Conservation (phyloP, 2,888 invertebrate species). For the Bombylius discolor region DNA sequence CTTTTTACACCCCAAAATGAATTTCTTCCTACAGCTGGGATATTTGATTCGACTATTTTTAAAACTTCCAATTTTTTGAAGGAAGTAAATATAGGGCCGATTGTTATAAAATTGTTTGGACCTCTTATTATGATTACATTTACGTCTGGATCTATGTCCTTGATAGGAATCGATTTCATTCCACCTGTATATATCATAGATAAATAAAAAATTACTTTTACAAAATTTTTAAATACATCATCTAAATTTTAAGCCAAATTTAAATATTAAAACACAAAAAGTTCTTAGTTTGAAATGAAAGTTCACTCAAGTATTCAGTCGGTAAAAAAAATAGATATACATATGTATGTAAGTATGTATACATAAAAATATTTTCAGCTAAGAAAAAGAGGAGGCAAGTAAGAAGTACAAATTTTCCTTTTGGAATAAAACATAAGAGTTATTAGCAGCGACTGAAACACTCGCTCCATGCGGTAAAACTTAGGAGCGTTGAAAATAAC, state of each 20-base stretch:
- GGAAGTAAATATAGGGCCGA: slow-evolving; percentile 54
- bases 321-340: no score
- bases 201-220: slow-evolving; percentile 31
- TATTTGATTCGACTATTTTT: slow-evolving; percentile 55
- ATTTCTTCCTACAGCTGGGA: slow-evolving; percentile 64
- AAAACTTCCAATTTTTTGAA: slow-evolving; percentile 52
- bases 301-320: neutral
- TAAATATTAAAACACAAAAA: slow-evolving; percentile 24
- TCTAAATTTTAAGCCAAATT: no score
- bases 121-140: slow-evolving; percentile 55
- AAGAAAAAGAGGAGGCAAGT: no score
- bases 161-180: slow-evolving; percentile 51
- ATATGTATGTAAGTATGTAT: no score
- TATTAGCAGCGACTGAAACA: no score
- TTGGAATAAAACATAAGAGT: no score
- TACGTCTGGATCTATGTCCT: slow-evolving; percentile 48
- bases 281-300: no score
- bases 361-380: no score
- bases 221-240: no score
- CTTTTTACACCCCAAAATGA: slow-evolving; percentile 68
- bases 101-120: slow-evolving; percentile 53
- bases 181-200: slow-evolving; percentile 39
- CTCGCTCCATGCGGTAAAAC: no score
- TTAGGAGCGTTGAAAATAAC: no score
- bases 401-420: no score